Conservation (phyloP, 2,113 vertebrate species). For the Sceloporus undulatus region DNA sequence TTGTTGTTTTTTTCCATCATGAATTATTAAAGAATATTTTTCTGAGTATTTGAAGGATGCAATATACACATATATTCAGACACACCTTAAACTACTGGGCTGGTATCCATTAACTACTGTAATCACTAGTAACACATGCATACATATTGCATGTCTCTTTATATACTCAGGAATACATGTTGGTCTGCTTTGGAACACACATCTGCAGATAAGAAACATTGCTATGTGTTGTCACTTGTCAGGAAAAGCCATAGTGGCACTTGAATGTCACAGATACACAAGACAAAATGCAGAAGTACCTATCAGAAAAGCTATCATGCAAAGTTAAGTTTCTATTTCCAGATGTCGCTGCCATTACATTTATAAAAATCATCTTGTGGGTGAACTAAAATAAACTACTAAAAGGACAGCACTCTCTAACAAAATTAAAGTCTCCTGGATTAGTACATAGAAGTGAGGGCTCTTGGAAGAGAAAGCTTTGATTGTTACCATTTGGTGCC, state of each 20-base stretch:
- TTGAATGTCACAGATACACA: neutral
- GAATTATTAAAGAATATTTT: neutral
- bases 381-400: neutral
- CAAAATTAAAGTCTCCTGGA: too few species aligned
- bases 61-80: neutral
- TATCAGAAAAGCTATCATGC: neutral
- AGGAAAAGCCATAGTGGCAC: neutral
- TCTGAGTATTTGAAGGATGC: accelerated
- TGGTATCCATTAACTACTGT: neutral
- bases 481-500: too few species aligned
- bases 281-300: neutral
- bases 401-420: neutral
- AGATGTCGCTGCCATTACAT: slow-evolving; percentile 28
- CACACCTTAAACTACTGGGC: neutral
- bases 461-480: too few species aligned
- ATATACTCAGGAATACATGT: neutral
- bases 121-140: neutral
- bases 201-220: neutral
- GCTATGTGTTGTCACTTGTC: neutral
- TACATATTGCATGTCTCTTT: neutral
- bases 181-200: neutral
- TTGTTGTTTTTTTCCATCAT: neutral
- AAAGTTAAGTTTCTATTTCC: neutral
- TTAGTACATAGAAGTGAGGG: too few species aligned
- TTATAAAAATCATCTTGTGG: neutral